Evolutionary conservation across 2,888 invertebrate genomes (phyloP).

Genomic region (Sphaerophoria taeniata): DNA sequence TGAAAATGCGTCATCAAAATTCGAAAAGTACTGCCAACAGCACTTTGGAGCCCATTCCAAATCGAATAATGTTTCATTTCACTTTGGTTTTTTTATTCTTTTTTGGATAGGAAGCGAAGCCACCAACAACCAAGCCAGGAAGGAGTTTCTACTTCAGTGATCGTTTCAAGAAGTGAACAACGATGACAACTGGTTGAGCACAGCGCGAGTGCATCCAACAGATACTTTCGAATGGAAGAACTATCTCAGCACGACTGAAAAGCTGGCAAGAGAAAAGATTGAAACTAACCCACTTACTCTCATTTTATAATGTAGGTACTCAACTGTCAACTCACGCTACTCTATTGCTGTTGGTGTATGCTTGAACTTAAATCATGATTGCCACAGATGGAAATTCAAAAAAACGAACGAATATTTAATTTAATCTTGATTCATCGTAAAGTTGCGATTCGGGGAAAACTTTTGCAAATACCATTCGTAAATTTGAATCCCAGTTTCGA

Average conservation of each 20-base stretch:
- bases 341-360: not conserved
- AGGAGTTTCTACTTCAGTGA: slow-evolving; percentile 60
- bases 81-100: not conserved
- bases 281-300: slow-evolving; percentile 1
- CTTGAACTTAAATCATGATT: slow-evolving; percentile 15
- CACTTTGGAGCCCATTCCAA: slow-evolving; percentile 36
- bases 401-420: not conserved
- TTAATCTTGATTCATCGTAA: not conserved
- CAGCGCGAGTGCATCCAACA: slow-evolving; percentile 55
- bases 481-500: too few species aligned
- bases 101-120: slow-evolving; percentile 1
- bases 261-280: slow-evolving; percentile 30
- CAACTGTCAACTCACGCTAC: not conserved
- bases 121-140: slow-evolving; percentile 29
- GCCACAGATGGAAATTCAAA: not conserved
- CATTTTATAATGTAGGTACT: not conserved
- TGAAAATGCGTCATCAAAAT: slow-evolving; percentile 62
- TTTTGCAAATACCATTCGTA: too few species aligned
- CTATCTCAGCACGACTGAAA: slow-evolving; percentile 60
- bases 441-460: too few species aligned
- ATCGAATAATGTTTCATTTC: slow-evolving; percentile 17
- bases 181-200: not conserved
- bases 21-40: slow-evolving; percentile 30
- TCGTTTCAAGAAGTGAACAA: slow-evolving; percentile 25
- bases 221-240: slow-evolving; percentile 62